A percentile compares a stretch with the other conserved stretches of the same genome.
Evolutionary conservation across 2,888 invertebrate species (phyloP).

Genomic region (Drosophila macrothrix): DNA sequence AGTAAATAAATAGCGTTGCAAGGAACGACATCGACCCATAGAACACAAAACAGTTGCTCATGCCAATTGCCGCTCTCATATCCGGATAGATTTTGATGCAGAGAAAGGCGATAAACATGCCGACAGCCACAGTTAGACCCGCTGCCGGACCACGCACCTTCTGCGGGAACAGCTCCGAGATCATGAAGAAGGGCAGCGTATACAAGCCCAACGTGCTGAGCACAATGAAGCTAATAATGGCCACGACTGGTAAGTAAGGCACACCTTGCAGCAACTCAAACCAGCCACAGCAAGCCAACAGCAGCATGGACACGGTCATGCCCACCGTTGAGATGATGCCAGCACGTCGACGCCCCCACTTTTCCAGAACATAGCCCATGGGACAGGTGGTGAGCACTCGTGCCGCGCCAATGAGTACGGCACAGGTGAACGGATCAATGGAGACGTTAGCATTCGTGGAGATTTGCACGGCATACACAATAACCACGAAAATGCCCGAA

Average conservation of each 20-base stretch:
- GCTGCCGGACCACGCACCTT: constrained; percentile 88
- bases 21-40: constrained; percentile 87
- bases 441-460: constrained; percentile 87
- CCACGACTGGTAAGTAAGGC: constrained; percentile 78
- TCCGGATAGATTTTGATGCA: constrained; percentile 89
- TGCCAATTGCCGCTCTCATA: constrained; percentile 87
- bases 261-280: constrained; percentile 67
- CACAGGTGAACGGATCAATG: constrained; percentile 89
- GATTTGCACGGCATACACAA: constrained; percentile 90
- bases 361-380: constrained; percentile 88
- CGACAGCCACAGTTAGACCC: constrained; percentile 88
- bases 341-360: constrained; percentile 88
- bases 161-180: constrained; percentile 90
- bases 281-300: constrained; percentile 86
- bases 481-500: constrained; percentile 90
- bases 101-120: constrained; percentile 88
- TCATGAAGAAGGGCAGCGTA: constrained; percentile 91
- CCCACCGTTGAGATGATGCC: constrained; percentile 88
- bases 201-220: constrained; percentile 86
- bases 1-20: constrained; percentile 87
- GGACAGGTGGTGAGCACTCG: constrained; percentile 88
- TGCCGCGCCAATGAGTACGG: constrained; percentile 88
- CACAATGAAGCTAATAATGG: constrained; percentile 84
- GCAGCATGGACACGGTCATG: constrained; percentile 87
- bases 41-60: constrained; percentile 87